A percentile compares a stretch with the other conserved stretches of the same genome.
phyloP scores from a whole-genome alignment of 2,797 vertebrate genomes.

The Ptychobarbus kaznakovi region DNA sequence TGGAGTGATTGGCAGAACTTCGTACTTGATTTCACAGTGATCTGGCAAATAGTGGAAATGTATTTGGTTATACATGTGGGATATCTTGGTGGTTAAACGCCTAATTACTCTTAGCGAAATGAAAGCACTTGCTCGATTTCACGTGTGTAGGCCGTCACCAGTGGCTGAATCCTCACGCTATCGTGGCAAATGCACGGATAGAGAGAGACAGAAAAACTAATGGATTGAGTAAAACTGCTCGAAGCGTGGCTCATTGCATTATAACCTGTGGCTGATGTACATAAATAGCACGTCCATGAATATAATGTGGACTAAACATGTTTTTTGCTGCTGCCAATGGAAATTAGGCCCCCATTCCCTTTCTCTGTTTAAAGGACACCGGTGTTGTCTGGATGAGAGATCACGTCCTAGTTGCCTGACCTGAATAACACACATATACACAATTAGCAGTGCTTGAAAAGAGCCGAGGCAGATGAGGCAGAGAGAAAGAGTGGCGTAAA shows the following conservation, averaged over 20 bases:
- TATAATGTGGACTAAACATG: slow-evolving; percentile 36
- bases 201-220: slow-evolving; percentile 7
- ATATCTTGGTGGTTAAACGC: slow-evolving; percentile 26
- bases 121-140: slow-evolving; percentile 47
- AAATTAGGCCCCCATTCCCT: slow-evolving; percentile 45
- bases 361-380: slow-evolving; percentile 44
- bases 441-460: slow-evolving; percentile 54
- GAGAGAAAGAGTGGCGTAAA: slow-evolving; percentile 26
- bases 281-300: slow-evolving; percentile 28
- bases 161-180: not conserved
- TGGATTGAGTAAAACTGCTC: not conserved
- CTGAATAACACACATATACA: slow-evolving; percentile 61
- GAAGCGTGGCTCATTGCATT: slow-evolving; percentile 24
- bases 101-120: slow-evolving; percentile 43
- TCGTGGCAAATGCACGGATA: not conserved
- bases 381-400: slow-evolving; percentile 45
- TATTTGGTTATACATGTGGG: slow-evolving; percentile 34
- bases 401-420: slow-evolving; percentile 59
- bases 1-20: slow-evolving; percentile 2
- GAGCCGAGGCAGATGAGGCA: slow-evolving; percentile 13
- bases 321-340: slow-evolving; percentile 29
- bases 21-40: slow-evolving; percentile 5
- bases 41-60: slow-evolving; percentile 28
- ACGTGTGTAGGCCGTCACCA: slow-evolving; percentile 24
- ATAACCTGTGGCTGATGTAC: slow-evolving; percentile 23